Evolutionary conservation across 2,113 vertebrate genomes (phyloP).

Genomic region (Pagrus major): DNA sequence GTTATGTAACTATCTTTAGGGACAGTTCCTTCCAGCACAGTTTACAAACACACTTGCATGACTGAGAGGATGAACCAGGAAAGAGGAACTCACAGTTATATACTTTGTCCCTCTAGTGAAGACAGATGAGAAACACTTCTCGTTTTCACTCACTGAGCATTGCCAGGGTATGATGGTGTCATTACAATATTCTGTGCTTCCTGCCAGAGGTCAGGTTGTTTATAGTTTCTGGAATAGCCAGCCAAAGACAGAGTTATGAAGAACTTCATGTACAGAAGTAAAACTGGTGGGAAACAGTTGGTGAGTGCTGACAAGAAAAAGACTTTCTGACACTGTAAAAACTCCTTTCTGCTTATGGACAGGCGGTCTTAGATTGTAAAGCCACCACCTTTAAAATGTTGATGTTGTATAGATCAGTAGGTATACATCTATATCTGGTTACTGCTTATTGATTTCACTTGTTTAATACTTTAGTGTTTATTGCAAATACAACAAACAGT

Average conservation of each 20-base stretch:
- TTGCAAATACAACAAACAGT: background rate
- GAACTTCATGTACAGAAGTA: slow-evolving; percentile 6
- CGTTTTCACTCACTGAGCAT: background rate
- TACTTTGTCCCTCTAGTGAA: background rate
- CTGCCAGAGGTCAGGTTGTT: slow-evolving; percentile 23
- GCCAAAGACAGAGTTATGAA: slow-evolving; percentile 14
- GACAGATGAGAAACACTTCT: slow-evolving; percentile 4
- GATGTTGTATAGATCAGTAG: background rate
- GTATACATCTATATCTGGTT: background rate
- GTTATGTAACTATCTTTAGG: slow-evolving; percentile 61
- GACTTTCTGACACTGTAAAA: background rate
- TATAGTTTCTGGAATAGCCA: background rate
- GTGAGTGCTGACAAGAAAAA: background rate
- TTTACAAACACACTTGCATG: slow-evolving; percentile 44
- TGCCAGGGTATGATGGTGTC: slow-evolving; percentile 11
- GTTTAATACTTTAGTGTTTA: background rate
- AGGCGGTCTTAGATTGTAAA: background rate
- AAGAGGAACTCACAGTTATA: slow-evolving; percentile 10
- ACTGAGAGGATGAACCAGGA: slow-evolving; percentile 14
- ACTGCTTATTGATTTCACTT: background rate
- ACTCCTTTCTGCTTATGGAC: background rate
- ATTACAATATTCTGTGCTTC: slow-evolving; percentile 16
- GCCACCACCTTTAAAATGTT: background rate
- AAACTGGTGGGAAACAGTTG: background rate
- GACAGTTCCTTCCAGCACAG: slow-evolving; percentile 49